phyloP scores from a whole-genome alignment of 2,797 vertebrate species.

The Cryptoblepharus egeriae region DNA sequence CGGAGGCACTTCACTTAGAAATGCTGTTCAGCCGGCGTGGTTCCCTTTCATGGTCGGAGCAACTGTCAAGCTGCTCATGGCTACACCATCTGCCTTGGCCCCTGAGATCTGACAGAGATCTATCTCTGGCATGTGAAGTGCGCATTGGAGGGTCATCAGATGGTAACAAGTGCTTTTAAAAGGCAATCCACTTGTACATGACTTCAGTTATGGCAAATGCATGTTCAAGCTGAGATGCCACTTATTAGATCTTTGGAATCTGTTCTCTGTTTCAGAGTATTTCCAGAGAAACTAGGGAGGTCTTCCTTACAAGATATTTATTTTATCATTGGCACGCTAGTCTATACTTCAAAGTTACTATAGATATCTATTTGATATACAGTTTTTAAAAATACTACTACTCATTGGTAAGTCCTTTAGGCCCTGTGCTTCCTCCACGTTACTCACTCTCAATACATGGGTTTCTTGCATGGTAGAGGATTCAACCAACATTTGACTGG shows the following conservation, averaged over 20 bases:
- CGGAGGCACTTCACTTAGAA: constrained; percentile 60
- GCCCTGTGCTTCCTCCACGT: too few relatives aligned
- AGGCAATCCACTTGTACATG: not conserved
- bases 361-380: not conserved
- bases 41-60: constrained; percentile 59
- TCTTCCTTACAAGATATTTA: not conserved
- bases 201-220: not conserved
- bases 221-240: not conserved
- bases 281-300: not conserved
- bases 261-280: not conserved
- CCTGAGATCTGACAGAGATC: not conserved
- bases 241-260: not conserved
- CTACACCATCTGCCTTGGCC: not conserved
- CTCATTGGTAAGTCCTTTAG: too few relatives aligned
- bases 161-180: not conserved
- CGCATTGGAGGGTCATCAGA: not conserved
- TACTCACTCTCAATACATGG: too few relatives aligned
- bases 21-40: constrained; percentile 52
- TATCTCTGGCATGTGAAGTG: constrained; percentile 2
- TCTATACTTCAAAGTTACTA: not conserved
- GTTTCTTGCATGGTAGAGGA: too few relatives aligned
- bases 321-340: too few relatives aligned
- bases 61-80: constrained; percentile 55
- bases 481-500: too few relatives aligned
- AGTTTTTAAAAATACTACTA: too few relatives aligned